These are phyloP conservation scores for Cheilinus undulatus DNA, from an alignment of 2,113 vertebrate species.

Conservation along the genomic window DNA sequence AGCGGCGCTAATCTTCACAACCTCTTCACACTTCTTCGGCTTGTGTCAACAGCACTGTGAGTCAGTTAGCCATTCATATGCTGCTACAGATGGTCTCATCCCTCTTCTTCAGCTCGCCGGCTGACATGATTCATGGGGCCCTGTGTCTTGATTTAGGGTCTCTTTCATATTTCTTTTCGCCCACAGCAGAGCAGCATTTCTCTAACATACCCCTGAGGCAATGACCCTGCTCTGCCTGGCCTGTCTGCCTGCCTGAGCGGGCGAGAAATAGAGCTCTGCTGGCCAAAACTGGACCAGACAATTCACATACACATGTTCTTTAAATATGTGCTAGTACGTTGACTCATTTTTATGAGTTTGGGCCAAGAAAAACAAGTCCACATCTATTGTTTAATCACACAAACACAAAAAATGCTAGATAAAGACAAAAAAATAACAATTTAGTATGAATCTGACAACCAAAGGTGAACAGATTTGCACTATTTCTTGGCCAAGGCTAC, in stretches of 20 bases:
- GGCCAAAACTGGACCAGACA: constrained; percentile 40
- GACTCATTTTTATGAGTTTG: no score
- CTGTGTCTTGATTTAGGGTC: constrained; percentile 82
- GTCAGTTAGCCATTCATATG: constrained; percentile 79
- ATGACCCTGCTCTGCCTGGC: constrained; percentile 78
- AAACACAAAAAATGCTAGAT: constrained; percentile 3
- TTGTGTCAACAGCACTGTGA: constrained; percentile 76
- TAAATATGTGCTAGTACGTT: constrained; percentile 1
- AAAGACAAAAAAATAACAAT: constrained; percentile 13
- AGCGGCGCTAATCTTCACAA: constrained; percentile 73
- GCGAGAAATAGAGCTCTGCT: constrained; percentile 32
- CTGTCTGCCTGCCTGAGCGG: constrained; percentile 46
- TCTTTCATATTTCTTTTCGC: constrained; percentile 81
- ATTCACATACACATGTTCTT: background rate
- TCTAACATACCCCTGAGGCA: constrained; percentile 80
- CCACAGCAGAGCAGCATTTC: constrained; percentile 82
- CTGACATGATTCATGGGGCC: constrained; percentile 83
- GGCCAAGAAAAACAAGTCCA: no score
- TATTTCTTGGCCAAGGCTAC: constrained; percentile 9
- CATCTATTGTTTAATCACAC: background rate
- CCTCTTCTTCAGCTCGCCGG: constrained; percentile 71
- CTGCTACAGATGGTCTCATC: constrained; percentile 75
- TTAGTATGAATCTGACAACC: no score
- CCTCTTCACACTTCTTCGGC: constrained; percentile 77
- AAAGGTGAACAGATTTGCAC: constrained; percentile 25